phyloP scores from a whole-genome alignment of 1,140 invertebrate genomes.

The Drosophila virilis region DNA sequence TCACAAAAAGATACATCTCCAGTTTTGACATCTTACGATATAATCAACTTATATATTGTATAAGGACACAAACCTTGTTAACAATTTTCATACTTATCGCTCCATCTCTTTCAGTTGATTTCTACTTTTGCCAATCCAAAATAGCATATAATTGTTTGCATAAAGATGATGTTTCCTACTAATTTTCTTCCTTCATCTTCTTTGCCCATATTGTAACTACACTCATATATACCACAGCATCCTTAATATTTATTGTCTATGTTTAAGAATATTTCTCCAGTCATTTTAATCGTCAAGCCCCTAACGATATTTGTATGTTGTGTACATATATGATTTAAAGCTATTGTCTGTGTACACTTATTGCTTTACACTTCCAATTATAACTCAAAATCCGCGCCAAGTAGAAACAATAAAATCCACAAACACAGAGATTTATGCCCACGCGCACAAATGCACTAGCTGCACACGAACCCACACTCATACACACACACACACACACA shows the following conservation, averaged over 20 bases:
- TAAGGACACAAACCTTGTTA: too few species aligned
- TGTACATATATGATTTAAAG: neutral
- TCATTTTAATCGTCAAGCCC: neutral
- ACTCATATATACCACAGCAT: neutral
- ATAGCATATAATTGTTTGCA: too few species aligned
- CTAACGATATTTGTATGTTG: neutral
- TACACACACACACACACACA: conserved; percentile 8
- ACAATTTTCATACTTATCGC: too few species aligned
- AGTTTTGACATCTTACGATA: too few species aligned
- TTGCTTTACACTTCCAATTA: conserved; percentile 81
- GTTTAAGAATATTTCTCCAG: too few species aligned
- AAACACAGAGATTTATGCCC: conserved; percentile 68
- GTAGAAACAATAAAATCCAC: conserved; percentile 74
- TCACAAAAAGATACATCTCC: too few species aligned
- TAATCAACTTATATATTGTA: too few species aligned
- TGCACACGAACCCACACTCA: neutral
- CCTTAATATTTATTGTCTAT: neutral
- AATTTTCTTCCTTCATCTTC: too few species aligned
- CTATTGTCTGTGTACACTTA: conserved; percentile 50
- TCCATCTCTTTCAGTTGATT: too few species aligned
- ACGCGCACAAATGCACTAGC: conserved; percentile 41
- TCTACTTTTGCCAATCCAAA: too few species aligned
- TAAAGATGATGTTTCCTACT: too few species aligned
- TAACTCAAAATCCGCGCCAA: conserved; percentile 74
- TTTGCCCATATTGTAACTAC: neutral